These are phyloP conservation scores for Microcebus tavaratra DNA, from an alignment of 2,113 vertebrate species.

Conservation along the genomic window DNA sequence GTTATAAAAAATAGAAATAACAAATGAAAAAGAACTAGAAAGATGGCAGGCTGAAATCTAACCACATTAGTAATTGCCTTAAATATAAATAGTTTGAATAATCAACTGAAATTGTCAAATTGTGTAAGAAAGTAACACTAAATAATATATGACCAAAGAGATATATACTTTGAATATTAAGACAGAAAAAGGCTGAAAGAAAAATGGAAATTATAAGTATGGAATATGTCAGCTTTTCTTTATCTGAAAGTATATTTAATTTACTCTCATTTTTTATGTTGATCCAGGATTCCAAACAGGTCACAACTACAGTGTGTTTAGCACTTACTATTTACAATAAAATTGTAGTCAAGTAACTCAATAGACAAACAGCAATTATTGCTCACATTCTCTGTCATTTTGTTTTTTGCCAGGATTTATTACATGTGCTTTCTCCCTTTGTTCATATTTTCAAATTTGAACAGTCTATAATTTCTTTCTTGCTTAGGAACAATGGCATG, in stretches of 20 bases:
- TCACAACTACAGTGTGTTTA: not conserved
- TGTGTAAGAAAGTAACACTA: not conserved
- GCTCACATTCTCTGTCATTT: not conserved
- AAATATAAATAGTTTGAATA: not conserved
- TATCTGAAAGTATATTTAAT: not conserved
- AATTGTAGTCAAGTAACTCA: not conserved
- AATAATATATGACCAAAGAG: not conserved
- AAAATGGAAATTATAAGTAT: not conserved
- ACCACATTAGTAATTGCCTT: not conserved
- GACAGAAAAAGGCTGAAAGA: not conserved
- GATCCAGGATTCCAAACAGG: not conserved
- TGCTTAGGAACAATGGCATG: not conserved
- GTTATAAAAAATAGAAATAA: not conserved
- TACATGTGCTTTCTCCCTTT: not conserved
- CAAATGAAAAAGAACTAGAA: not conserved
- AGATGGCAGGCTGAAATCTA: not conserved
- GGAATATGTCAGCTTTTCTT: not conserved
- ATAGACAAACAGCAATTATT: not conserved
- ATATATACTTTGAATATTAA: not conserved
- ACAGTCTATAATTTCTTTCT: not conserved
- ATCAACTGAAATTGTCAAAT: not conserved
- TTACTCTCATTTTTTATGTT: not conserved
- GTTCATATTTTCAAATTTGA: not conserved
- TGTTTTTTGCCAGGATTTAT: not conserved
- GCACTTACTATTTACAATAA: not conserved